These are phyloP conservation scores for Silvanus unidentatus DNA, from an alignment of 2,888 invertebrate species.

Conservation along the genomic window DNA sequence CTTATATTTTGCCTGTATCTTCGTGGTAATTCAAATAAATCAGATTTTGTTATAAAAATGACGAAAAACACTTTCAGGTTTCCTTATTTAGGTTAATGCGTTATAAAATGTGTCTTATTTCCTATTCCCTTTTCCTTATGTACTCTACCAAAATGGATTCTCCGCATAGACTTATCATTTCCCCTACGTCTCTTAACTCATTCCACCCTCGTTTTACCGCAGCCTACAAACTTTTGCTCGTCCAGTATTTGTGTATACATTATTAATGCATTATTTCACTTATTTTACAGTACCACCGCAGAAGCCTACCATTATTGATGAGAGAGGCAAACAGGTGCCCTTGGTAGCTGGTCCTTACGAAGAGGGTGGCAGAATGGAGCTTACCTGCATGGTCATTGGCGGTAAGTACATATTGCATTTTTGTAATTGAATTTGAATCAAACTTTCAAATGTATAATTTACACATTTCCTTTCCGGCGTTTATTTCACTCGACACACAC, in stretches of 20 bases:
- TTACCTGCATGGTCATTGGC: conserved; percentile 71
- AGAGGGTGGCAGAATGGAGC: conserved; percentile 64
- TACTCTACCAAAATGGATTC: conserved; percentile 3
- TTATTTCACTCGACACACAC: too few relatives aligned
- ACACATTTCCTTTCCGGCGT: too few relatives aligned
- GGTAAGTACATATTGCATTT: conserved; percentile 50
- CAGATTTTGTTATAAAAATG: background rate
- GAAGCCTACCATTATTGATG: conserved; percentile 67
- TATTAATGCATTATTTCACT: conserved; percentile 3
- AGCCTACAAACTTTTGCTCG: background rate
- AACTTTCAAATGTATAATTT: too few relatives aligned
- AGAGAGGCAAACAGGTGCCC: conserved; percentile 57
- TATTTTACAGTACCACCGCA: conserved; percentile 63
- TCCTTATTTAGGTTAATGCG: conserved; percentile 18
- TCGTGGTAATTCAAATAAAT: background rate
- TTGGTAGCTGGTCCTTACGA: conserved; percentile 66
- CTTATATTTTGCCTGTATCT: too few relatives aligned
- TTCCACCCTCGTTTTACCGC: conserved; percentile 1
- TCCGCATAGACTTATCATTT: background rate
- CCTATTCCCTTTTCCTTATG: conserved; percentile 8
- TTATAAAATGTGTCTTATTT: conserved; percentile 20
- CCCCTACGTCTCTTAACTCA: background rate
- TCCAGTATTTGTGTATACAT: conserved; percentile 1
- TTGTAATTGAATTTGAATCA: background rate
- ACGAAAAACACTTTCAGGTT: conserved; percentile 19